Evolutionary conservation across 2,113 vertebrate genomes (phyloP).

Genomic region (Symphodus melops): DNA sequence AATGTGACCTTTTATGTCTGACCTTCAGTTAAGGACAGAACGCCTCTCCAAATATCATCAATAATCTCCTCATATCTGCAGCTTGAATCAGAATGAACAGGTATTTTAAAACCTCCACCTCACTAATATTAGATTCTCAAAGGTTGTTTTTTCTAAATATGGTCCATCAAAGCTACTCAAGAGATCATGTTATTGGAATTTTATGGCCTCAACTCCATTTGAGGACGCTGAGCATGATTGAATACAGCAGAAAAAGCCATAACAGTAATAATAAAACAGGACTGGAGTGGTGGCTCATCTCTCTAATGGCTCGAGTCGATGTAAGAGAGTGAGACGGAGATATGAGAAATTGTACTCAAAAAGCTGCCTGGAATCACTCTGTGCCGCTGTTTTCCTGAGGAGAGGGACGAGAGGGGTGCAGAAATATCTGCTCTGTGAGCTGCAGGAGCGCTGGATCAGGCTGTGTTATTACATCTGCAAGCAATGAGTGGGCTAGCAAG

Average conservation of each 20-base stretch:
- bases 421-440: conserved; percentile 38
- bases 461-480: conserved; percentile 78
- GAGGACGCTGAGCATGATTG: conserved; percentile 16
- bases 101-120: neutral
- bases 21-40: neutral
- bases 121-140: neutral
- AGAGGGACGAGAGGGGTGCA: conserved; percentile 3
- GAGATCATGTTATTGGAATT: neutral
- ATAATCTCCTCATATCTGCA: neutral
- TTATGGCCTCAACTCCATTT: neutral
- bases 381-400: conserved; percentile 40
- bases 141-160: neutral
- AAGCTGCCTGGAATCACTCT: conserved; percentile 27
- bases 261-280: conserved; percentile 20
- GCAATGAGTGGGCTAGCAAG: conserved; percentile 61
- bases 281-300: neutral
- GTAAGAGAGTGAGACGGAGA: conserved; percentile 9
- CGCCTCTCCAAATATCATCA: neutral
- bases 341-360: conserved; percentile 22
- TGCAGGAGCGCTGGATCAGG: conserved; percentile 46
- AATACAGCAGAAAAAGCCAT: neutral
- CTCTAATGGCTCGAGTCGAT: conserved; percentile 12
- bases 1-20: conserved; percentile 16
- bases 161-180: neutral
- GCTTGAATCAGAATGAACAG: neutral